Conservation (phyloP, 2,888 invertebrate genomes). For the Brenthis ino region DNA sequence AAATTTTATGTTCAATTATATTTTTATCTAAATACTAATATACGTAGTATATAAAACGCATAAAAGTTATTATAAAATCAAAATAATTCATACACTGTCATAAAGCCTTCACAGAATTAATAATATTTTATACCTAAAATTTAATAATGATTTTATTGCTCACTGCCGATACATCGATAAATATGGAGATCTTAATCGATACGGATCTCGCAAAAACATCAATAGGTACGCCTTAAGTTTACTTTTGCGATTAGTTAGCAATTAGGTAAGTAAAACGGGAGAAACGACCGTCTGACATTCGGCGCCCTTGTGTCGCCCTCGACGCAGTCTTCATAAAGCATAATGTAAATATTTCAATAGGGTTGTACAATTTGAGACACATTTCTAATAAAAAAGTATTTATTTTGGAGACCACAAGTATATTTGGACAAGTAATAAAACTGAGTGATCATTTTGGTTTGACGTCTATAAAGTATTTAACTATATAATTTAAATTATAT, state of each 20-base stretch:
- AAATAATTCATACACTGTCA: too few species aligned
- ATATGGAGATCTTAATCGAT: conserved; percentile 24
- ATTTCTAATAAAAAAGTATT: not conserved
- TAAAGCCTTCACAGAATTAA: not conserved
- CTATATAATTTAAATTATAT: too few species aligned
- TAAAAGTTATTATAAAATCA: too few species aligned
- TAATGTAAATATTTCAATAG: conserved; percentile 32
- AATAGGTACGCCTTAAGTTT: conserved; percentile 31
- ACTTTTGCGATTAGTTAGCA: conserved; percentile 51
- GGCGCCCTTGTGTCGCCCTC: conserved; percentile 60
- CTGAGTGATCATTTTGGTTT: not conserved
- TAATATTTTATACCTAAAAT: conserved; percentile 5
- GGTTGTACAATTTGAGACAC: conserved; percentile 30
- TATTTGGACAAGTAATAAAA: not conserved
- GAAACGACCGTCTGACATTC: conserved; percentile 72
- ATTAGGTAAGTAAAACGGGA: conserved; percentile 62
- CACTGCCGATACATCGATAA: not conserved
- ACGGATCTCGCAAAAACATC: conserved; percentile 31
- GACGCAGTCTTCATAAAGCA: conserved; percentile 38
- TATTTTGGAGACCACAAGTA: not conserved
- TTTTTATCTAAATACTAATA: too few species aligned
- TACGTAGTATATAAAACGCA: too few species aligned
- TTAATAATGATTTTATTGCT: conserved; percentile 10
- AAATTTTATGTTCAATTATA: not conserved
- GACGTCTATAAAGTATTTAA: too few species aligned